Evolutionary conservation across 2,113 vertebrate species (phyloP).

Genomic region (Protobothrops flavoviridis): DNA sequence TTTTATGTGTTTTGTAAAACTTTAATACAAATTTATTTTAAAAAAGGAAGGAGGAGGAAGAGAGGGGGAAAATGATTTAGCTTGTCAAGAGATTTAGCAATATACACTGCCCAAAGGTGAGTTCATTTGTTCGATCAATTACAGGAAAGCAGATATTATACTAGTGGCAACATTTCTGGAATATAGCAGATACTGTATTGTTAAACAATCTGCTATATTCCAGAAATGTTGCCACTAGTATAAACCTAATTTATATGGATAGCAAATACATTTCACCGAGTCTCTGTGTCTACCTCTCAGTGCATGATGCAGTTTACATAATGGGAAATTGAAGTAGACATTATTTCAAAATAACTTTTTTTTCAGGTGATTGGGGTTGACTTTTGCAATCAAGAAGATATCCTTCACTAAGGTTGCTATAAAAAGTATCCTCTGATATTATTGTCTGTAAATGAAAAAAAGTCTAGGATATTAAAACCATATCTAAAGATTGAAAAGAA

Average conservation of each 20-base stretch:
- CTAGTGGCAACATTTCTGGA: too few relatives aligned
- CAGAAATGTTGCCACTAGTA: conserved; percentile 21
- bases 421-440: not conserved
- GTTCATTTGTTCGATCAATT: conserved; percentile 16
- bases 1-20: not conserved
- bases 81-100: conserved; percentile 35
- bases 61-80: not conserved
- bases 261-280: conserved; percentile 40
- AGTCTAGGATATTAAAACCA: not conserved
- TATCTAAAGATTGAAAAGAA: not conserved
- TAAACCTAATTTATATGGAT: conserved; percentile 31
- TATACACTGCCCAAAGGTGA: not conserved
- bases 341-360: conserved; percentile 18
- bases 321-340: conserved; percentile 21
- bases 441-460: not conserved
- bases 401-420: not conserved
- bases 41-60: not conserved
- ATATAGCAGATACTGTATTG: not conserved
- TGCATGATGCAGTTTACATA: conserved; percentile 33
- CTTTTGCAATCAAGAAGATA: conserved; percentile 8
- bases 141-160: conserved; percentile 10
- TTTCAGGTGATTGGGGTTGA: not conserved
- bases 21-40: not conserved
- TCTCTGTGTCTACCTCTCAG: conserved; percentile 7
- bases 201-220: conserved; percentile 10